Percentiles rank a stretch among this genome's conserved stretches.
Conservation (phyloP, 2,113 vertebrate genomes). For the Gobius niger region DNA sequence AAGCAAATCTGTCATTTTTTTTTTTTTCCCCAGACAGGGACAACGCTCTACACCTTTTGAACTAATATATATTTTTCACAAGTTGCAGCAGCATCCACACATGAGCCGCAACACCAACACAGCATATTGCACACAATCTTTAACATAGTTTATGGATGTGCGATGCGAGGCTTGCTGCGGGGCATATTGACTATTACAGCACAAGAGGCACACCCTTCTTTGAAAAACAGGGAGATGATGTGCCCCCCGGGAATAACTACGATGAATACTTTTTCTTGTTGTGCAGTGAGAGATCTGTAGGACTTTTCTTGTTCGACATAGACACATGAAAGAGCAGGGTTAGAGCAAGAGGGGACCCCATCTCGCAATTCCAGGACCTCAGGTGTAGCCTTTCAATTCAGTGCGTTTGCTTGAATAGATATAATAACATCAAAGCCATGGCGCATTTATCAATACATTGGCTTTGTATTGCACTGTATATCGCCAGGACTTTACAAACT, state of each 20-base stretch:
- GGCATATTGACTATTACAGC: slow-evolving; percentile 31
- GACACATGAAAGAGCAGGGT: background rate
- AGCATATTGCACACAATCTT: slow-evolving; percentile 26
- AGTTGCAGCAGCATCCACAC: background rate
- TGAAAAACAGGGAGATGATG: slow-evolving; percentile 20
- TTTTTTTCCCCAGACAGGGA: slow-evolving; percentile 35
- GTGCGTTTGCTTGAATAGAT: background rate
- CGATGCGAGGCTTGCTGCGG: slow-evolving; percentile 30
- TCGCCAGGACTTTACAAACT: no score
- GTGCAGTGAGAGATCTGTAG: background rate
- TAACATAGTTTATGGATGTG: slow-evolving; percentile 38
- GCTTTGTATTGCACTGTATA: no score
- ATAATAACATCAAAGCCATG: background rate
- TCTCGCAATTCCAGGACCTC: background rate
- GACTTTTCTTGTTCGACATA: slow-evolving; percentile 2
- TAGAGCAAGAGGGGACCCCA: background rate
- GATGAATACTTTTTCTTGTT: background rate
- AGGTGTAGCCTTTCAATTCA: background rate
- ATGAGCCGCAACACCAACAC: slow-evolving; percentile 30
- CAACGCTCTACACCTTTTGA: slow-evolving; percentile 26
- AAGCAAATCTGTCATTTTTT: slow-evolving; percentile 61
- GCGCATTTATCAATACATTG: no score
- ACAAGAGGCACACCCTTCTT: slow-evolving; percentile 23
- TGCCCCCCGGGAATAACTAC: background rate
- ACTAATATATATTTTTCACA: slow-evolving; percentile 25